Percentiles rank a stretch among this genome's conserved stretches.
Evolutionary conservation across 23 tunicate genomes (phyloP).

Genomic region (Diplosoma virens): DNA sequence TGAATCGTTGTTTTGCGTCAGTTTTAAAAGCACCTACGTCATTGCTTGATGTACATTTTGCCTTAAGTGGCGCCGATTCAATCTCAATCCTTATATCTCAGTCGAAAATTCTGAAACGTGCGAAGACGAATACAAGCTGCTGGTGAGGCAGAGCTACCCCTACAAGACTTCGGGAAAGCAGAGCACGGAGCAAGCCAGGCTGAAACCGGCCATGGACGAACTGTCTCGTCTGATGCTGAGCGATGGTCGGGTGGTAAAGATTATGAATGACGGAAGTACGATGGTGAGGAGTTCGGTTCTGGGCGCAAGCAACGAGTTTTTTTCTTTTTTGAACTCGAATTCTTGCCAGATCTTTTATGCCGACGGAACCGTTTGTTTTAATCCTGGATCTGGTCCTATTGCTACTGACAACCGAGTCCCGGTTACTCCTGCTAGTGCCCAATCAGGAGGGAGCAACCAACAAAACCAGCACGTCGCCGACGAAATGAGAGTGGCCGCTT

Average conservation of each 20-base stretch:
- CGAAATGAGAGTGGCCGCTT: constrained; percentile 55
- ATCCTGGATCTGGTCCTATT: constrained; percentile 77
- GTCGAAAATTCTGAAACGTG: constrained; percentile 6
- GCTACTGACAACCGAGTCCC: constrained; percentile 53
- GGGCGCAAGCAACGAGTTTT: no score
- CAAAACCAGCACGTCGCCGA: constrained; percentile 30
- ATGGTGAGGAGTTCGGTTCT: no score
- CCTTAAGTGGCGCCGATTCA: no score
- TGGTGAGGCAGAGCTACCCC: constrained; percentile 81
- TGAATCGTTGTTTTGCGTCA: no score
- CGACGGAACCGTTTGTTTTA: constrained; percentile 76
- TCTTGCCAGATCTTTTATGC: constrained; percentile 69
- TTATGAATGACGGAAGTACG: constrained; percentile 87
- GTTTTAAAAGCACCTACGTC: no score
- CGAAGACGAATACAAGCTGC: constrained; percentile 47
- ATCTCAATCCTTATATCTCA: not conserved
- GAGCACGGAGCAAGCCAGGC: constrained; percentile 55
- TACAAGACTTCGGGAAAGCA: constrained; percentile 79
- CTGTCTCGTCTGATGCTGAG: constrained; percentile 61
- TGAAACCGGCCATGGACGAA: constrained; percentile 89
- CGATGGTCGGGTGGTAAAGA: constrained; percentile 76
- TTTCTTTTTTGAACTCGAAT: not conserved
- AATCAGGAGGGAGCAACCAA: constrained; percentile 58
- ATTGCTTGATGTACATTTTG: no score
- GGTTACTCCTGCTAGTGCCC: constrained; percentile 70